phyloP scores from a whole-genome alignment of 1,140 invertebrate genomes.

The Colletes latitarsis region DNA sequence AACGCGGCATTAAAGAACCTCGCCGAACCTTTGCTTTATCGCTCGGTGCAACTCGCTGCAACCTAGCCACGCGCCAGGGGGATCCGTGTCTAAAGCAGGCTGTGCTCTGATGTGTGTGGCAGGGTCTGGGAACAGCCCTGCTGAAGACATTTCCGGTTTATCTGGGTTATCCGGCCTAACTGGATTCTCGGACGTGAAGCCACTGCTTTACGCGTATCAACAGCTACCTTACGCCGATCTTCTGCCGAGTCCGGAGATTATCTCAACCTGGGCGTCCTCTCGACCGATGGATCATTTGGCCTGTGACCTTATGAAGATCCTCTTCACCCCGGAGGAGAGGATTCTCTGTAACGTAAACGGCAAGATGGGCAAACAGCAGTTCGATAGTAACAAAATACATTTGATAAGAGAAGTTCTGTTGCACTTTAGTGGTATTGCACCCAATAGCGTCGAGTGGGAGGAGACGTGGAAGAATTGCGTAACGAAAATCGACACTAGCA shows the following conservation, averaged over 20 bases:
- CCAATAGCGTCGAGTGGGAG: slow-evolving; percentile 79
- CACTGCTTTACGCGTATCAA: slow-evolving; percentile 76
- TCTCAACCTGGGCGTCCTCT: slow-evolving; percentile 79
- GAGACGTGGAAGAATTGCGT: slow-evolving; percentile 82
- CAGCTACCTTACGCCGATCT: slow-evolving; percentile 80
- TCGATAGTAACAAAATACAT: slow-evolving; percentile 80
- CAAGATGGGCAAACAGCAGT: slow-evolving; percentile 82
- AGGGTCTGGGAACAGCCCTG: slow-evolving; percentile 73
- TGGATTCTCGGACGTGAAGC: slow-evolving; percentile 73
- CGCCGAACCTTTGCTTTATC: slow-evolving; percentile 55
- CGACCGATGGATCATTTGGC: slow-evolving; percentile 81
- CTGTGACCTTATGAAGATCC: slow-evolving; percentile 81
- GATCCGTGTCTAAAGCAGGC: slow-evolving; percentile 66
- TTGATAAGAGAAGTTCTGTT: slow-evolving; percentile 79
- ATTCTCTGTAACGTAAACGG: slow-evolving; percentile 81
- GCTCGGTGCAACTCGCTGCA: slow-evolving; percentile 43
- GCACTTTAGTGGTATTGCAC: slow-evolving; percentile 78
- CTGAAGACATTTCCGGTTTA: slow-evolving; percentile 75
- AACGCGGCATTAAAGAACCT: slow-evolving; percentile 47
- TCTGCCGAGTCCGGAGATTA: slow-evolving; percentile 78
- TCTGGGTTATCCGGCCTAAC: slow-evolving; percentile 71
- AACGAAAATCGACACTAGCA: slow-evolving; percentile 82
- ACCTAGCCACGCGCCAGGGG: slow-evolving; percentile 51
- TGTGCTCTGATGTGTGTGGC: slow-evolving; percentile 72
- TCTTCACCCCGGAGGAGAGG: slow-evolving; percentile 81